Base-by-base conservation (phyloP, 2,888 invertebrate species). In the Hermaeophaga mercurialis region DNA sequence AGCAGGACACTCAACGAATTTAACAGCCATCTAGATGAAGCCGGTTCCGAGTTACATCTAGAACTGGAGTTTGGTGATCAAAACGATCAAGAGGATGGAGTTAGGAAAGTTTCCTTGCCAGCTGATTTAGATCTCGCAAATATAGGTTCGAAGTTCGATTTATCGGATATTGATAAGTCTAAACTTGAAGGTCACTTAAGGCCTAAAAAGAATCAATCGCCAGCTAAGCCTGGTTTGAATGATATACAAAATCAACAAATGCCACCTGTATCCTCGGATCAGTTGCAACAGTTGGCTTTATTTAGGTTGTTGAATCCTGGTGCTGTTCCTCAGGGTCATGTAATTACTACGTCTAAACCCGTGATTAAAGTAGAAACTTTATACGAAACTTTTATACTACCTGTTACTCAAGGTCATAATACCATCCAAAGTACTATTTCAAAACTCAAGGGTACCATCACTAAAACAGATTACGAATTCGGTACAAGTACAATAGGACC, bases 1-100 rank as follows among this genome's bases (percentile, higher is more conserved):
- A 90, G 90, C 69, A 91, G 89, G 76, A 90, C 90, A 1, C 80
- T 94, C 17, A 92, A 92, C 70, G 94, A 94, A 75, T 93, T 94
- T 75, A 93, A 93, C 70, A 90, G 90, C 48, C 87, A 88, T 54
- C 81, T 94, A 38, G 93, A 94, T 70, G 94, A 93, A 76, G 93
- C 94, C 9, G 94, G 94, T 2, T 91, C 92, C 1, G 92, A 93
- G 77, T 76, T 94, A 14, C 90, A 92, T 73, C 78, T 93, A 36
- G 94, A 94, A 71, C 80, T 93, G 44, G 93, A 94, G 69, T 91
- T 92, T 64, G 91, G 90, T 0, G 92, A 92, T 67, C 87, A 89
- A 58, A 88, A 88, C 66, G 88, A 89, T 64, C 79, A 83, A 54
- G 84, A 84, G 17, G 75, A 75, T 41, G 81, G 81, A 17, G 80